Base-by-base conservation (phyloP, 1,140 invertebrate genomes). In the Oryctes rhinoceros region DNA sequence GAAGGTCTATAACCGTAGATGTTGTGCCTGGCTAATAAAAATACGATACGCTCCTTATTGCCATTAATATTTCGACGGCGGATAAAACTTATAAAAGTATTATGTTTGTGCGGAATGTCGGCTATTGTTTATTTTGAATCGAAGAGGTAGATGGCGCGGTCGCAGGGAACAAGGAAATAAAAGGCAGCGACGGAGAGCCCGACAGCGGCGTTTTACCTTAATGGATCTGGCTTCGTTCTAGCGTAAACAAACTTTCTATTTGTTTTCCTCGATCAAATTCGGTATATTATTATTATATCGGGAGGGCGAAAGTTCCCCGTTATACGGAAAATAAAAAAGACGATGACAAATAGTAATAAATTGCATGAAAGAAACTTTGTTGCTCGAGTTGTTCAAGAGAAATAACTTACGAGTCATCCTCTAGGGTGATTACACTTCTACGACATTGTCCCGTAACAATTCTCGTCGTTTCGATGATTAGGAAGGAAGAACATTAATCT, bases 1-100 rank as follows among this genome's bases (percentile, higher is more conserved):
- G 49, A 53, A 53, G 13, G n/a, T 6, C 49, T 53, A 53, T 53
- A 53, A 53, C 4, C 49, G 49, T 4, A 53, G n/a, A 53, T 6
- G 49, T 53, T 53, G n/a, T 53, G 49, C 0, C 13, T 18, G 9
- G 5, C 49, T 10, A 15, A 15, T 53, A 13, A 53, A 53, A 53
- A 53, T 53, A 53, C 49, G n/a, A 24, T 13, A 13, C 30, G n/a
- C 65, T 18, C 18, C 18, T 24, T 11, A 67, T 30, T 67, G 20
- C 65, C 13, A 24, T 67, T 67, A 67, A 67, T 67, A 67, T 67
- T 67, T 67, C 65, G 65, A 67, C 65, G 65, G 20, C 18, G 65
- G 65, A 67, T 67, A 67, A 67, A 67, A 67, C 65, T 67, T 67
- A 67, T 67, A 67, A 67, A 67, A 67, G 65, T 67, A 67, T 67